phyloP scores from a whole-genome alignment of 2,888 invertebrate species.

The Callimorpha dominula region DNA sequence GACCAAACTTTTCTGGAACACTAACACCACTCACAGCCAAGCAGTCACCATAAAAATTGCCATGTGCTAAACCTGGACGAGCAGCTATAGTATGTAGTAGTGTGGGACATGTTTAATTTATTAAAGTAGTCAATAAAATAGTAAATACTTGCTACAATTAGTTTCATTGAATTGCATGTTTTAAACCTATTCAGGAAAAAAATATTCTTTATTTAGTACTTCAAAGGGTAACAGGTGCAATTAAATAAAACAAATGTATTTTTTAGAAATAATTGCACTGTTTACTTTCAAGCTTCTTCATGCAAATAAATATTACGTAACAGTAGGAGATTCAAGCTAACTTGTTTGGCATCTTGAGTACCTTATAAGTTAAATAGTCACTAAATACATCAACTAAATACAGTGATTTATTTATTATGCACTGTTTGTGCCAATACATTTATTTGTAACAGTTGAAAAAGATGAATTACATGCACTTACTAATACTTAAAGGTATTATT shows the following conservation, averaged over 20 bases:
- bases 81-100: background rate
- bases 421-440: slow-evolving; percentile 35
- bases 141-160: background rate
- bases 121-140: background rate
- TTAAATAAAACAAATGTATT: slow-evolving; percentile 24
- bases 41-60: background rate
- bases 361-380: slow-evolving; percentile 53
- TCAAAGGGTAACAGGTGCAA: background rate
- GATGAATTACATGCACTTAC: slow-evolving; percentile 33
- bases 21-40: background rate
- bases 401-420: slow-evolving; percentile 34
- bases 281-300: slow-evolving; percentile 81
- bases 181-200: background rate
- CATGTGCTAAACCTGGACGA: background rate
- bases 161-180: background rate
- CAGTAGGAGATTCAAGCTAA: slow-evolving; percentile 77
- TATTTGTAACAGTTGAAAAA: slow-evolving; percentile 14
- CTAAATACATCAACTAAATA: slow-evolving; percentile 40
- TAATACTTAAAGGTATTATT: slow-evolving; percentile 28
- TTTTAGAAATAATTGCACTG: slow-evolving; percentile 79
- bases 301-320: slow-evolving; percentile 80
- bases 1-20: background rate
- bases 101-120: background rate
- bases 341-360: slow-evolving; percentile 76
- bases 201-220: background rate